Evolutionary conservation across 2,797 vertebrate genomes (phyloP).

Genomic region (Zenarchopterus dispar): DNA sequence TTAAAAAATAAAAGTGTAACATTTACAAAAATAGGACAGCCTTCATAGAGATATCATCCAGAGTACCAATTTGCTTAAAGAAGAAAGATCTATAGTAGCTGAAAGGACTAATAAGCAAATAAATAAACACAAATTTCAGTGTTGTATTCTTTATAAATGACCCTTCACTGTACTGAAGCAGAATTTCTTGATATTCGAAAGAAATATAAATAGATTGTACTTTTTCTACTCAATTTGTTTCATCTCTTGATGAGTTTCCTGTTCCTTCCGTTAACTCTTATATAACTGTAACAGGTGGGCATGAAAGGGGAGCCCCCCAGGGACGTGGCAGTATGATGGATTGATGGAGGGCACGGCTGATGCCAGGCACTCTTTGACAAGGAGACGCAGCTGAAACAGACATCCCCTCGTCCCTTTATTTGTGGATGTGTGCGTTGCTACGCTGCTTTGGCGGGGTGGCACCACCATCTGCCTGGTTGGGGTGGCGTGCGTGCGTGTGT

Average conservation of each 20-base stretch:
- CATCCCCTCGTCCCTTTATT: constrained; percentile 70
- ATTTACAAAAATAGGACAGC: too few relatives aligned
- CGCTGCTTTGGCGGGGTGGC: constrained; percentile 54
- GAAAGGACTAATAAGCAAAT: too few relatives aligned
- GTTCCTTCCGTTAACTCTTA: constrained; percentile 16
- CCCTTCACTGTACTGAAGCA: too few relatives aligned
- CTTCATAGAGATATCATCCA: too few relatives aligned
- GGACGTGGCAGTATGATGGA: constrained; percentile 59
- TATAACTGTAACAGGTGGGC: constrained; percentile 69
- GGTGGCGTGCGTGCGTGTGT: constrained; percentile 30
- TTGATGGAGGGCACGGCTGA: constrained; percentile 60
- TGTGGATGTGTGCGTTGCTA: constrained; percentile 47
- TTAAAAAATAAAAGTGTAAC: too few relatives aligned
- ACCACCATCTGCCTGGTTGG: constrained; percentile 58
- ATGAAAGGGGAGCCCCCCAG: constrained; percentile 36
- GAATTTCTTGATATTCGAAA: too few relatives aligned
- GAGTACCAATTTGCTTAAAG: too few relatives aligned
- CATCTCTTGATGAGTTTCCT: not conserved
- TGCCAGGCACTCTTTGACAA: constrained; percentile 68
- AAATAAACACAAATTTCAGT: too few relatives aligned
- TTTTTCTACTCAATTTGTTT: too few relatives aligned
- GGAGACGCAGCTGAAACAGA: constrained; percentile 77
- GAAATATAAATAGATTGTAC: too few relatives aligned
- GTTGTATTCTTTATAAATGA: too few relatives aligned
- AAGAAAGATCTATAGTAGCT: too few relatives aligned